phyloP scores from a whole-genome alignment of 2,888 invertebrate species.

The Gymnocheta viridis region DNA sequence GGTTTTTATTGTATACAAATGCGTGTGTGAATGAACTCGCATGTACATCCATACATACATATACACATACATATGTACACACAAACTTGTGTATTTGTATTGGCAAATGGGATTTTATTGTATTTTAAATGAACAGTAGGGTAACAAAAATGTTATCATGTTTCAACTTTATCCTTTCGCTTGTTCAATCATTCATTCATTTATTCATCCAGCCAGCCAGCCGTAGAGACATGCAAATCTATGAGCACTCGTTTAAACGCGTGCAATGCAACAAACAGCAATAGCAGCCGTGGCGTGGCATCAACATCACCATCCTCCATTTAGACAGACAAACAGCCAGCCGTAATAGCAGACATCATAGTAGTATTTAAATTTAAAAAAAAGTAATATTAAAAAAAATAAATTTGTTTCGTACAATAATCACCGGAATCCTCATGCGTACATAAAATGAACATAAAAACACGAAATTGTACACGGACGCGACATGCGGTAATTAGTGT shows the following conservation, averaged over 20 bases:
- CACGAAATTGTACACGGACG: conserved; percentile 56
- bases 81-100: conserved; percentile 27
- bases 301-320: conserved; percentile 31
- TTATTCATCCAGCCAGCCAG: conserved; percentile 19
- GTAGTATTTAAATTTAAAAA: neutral
- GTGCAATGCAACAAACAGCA: conserved; percentile 41
- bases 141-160: conserved; percentile 67
- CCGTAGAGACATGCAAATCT: conserved; percentile 40
- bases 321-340: neutral
- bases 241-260: conserved; percentile 41
- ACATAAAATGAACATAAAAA: conserved; percentile 50
- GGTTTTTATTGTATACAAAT: conserved; percentile 21
- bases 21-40: too few relatives aligned
- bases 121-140: conserved; percentile 68
- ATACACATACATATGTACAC: neutral
- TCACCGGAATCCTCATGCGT: conserved; percentile 65
- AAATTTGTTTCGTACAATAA: conserved; percentile 47
- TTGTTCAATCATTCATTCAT: conserved; percentile 30
- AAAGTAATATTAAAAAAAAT: conserved; percentile 12
- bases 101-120: conserved; percentile 69
- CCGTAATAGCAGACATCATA: too few relatives aligned
- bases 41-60: neutral
- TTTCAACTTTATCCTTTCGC: conserved; percentile 62
- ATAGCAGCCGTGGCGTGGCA: conserved; percentile 24
- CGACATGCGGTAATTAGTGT: conserved; percentile 70